Percentiles rank a stretch among this genome's conserved stretches.
Evolutionary conservation across 1,140 invertebrate species (phyloP).

Genomic region (Drosophila ironensis): DNA sequence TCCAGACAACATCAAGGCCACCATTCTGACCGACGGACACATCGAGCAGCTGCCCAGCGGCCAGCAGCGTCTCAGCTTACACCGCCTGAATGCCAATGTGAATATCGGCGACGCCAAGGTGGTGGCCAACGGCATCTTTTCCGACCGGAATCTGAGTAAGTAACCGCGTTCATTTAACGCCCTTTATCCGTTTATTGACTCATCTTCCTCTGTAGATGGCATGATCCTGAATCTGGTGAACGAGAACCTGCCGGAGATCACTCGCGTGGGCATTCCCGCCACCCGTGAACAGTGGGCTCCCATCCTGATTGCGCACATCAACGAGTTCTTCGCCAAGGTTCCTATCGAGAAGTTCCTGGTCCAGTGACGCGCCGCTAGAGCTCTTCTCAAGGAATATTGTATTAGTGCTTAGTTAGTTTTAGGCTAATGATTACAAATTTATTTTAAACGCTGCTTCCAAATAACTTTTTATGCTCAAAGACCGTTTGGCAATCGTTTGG

Average conservation of each 20-base stretch:
- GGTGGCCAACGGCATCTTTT: slow-evolving; percentile 75
- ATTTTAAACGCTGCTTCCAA: slow-evolving; percentile 69
- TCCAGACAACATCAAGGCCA: slow-evolving; percentile 70
- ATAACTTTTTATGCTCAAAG: slow-evolving; percentile 53
- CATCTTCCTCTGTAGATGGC: slow-evolving; percentile 42
- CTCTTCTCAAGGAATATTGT: slow-evolving; percentile 14
- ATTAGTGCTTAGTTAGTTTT: slow-evolving; percentile 66
- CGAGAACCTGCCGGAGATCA: slow-evolving; percentile 78
- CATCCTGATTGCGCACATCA: slow-evolving; percentile 71
- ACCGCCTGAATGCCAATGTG: slow-evolving; percentile 74
- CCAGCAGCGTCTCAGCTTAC: slow-evolving; percentile 54
- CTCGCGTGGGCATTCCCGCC: slow-evolving; percentile 75
- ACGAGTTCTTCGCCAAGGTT: slow-evolving; percentile 78
- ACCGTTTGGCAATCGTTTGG: slow-evolving; percentile 41
- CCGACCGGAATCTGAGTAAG: slow-evolving; percentile 78
- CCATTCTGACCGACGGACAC: slow-evolving; percentile 68
- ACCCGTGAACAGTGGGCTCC: slow-evolving; percentile 80
- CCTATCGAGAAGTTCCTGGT: slow-evolving; percentile 77
- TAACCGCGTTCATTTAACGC: background rate
- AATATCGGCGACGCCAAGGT: slow-evolving; percentile 67
- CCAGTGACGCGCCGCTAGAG: slow-evolving; percentile 44
- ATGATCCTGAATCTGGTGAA: slow-evolving; percentile 81
- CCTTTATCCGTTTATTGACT: background rate
- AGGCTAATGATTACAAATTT: slow-evolving; percentile 47
- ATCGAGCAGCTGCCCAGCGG: slow-evolving; percentile 60